Evolutionary conservation across 2,113 vertebrate genomes (phyloP).

Genomic region (Ursus arctos): DNA sequence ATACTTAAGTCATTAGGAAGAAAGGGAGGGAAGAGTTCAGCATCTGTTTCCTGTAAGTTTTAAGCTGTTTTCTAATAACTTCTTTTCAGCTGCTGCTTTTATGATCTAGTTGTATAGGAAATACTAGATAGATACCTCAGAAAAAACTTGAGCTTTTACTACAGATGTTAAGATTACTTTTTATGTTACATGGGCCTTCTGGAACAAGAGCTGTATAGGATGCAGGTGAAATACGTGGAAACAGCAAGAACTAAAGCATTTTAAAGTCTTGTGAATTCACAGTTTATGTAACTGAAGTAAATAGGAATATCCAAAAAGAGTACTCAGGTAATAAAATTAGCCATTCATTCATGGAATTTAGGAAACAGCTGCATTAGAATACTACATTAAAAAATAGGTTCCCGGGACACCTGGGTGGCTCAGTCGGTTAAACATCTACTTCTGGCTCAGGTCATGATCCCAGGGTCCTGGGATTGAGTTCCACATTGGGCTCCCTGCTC

Average conservation of each 20-base stretch:
- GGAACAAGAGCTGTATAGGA: not conserved
- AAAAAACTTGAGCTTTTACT: not conserved
- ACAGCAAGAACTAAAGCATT: slow-evolving; percentile 35
- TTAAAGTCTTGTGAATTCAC: not conserved
- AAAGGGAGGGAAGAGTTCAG: not conserved
- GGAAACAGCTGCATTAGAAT: not conserved
- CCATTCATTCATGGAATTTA: not conserved
- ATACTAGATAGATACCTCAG: not conserved
- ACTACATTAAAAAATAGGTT: not conserved
- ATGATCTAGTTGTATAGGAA: not conserved
- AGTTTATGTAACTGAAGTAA: slow-evolving; percentile 1
- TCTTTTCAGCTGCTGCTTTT: not conserved
- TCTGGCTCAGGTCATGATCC: too few relatives aligned
- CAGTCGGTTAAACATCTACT: too few relatives aligned
- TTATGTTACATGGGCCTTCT: not conserved
- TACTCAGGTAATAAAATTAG: slow-evolving; percentile 8
- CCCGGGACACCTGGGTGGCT: too few relatives aligned
- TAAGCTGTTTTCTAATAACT: slow-evolving; percentile 5
- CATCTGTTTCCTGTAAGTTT: not conserved
- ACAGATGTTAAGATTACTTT: not conserved
- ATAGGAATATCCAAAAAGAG: not conserved
- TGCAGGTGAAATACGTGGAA: not conserved
- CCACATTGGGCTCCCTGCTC: not conserved
- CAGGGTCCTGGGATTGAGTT: not conserved
- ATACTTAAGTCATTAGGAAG: not conserved